phyloP scores from a whole-genome alignment of 2,113 vertebrate genomes.

The Nicator chloris region DNA sequence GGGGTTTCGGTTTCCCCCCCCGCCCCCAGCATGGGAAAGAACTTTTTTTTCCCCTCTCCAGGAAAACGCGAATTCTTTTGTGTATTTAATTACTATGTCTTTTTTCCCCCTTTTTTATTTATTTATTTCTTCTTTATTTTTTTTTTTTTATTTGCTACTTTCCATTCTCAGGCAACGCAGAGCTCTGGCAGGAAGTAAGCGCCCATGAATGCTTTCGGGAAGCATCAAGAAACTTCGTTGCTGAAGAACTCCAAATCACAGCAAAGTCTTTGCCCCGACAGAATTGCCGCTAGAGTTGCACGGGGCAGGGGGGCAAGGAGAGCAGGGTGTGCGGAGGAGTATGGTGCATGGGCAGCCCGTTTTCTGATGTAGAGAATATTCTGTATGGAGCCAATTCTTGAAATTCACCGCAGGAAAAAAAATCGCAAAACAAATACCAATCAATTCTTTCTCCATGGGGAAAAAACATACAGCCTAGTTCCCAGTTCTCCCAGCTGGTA shows the following conservation, averaged over 20 bases:
- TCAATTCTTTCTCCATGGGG: neutral
- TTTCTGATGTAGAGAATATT: neutral
- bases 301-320: neutral
- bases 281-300: neutral
- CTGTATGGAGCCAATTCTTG: neutral
- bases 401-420: neutral
- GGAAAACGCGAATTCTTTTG: neutral
- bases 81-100: too few relatives aligned
- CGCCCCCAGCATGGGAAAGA: neutral
- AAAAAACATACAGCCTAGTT: neutral
- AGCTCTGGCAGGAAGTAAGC: slow-evolving; percentile 10
- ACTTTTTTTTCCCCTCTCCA: too few relatives aligned
- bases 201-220: neutral
- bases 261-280: neutral
- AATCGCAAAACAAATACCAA: neutral
- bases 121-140: too few relatives aligned
- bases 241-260: neutral
- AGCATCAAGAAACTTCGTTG: neutral
- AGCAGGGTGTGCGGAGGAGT: neutral
- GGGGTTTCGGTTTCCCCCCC: neutral
- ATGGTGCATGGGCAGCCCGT: rapidly evolving
- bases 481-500: neutral
- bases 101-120: too few relatives aligned
- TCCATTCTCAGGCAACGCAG: neutral
- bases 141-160: neutral